Conservation (phyloP, 1,140 invertebrate genomes). For the Mycetomoellerius zeteki region DNA sequence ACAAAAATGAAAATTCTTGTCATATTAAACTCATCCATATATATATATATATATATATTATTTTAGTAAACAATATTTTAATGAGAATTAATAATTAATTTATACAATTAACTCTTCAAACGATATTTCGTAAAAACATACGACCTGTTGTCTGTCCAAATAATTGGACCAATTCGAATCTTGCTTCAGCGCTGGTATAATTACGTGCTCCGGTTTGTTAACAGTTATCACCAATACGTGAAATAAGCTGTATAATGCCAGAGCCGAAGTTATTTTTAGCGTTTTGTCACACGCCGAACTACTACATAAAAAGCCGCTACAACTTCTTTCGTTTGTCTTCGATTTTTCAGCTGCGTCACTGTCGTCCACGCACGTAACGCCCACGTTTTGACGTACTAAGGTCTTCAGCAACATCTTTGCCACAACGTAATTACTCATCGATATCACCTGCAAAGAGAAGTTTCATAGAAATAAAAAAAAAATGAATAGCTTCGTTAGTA, state of each 20-base stretch:
- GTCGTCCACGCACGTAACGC: conserved; percentile 66
- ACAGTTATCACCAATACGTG: conserved; percentile 88
- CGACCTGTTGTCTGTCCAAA: conserved; percentile 91
- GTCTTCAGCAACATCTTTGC: conserved; percentile 80
- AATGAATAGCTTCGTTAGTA: conserved; percentile 13
- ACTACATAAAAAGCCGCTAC: conserved; percentile 90
- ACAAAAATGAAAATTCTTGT: neutral
- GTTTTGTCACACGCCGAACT: conserved; percentile 83
- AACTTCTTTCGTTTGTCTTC: conserved; percentile 77
- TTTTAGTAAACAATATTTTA: conserved; percentile 19
- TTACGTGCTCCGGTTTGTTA: conserved; percentile 88
- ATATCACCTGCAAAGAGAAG: conserved; percentile 87
- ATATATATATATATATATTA: neutral
- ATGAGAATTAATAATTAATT: conserved; percentile 1
- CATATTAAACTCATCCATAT: neutral
- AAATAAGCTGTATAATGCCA: conserved; percentile 81
- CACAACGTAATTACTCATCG: conserved; percentile 89
- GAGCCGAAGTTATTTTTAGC: conserved; percentile 74
- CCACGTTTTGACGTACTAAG: conserved; percentile 74
- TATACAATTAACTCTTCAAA: conserved; percentile 19
- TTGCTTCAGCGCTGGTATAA: conserved; percentile 89
- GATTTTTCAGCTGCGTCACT: conserved; percentile 11
- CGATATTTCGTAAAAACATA: conserved; percentile 11
- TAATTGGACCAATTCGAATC: conserved; percentile 89
- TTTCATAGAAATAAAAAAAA: neutral